Evolutionary conservation across 1,140 invertebrate species (phyloP), one percentile per base, ranked within the genome.

Genomic region (Pachypsylla venusta): DNA sequence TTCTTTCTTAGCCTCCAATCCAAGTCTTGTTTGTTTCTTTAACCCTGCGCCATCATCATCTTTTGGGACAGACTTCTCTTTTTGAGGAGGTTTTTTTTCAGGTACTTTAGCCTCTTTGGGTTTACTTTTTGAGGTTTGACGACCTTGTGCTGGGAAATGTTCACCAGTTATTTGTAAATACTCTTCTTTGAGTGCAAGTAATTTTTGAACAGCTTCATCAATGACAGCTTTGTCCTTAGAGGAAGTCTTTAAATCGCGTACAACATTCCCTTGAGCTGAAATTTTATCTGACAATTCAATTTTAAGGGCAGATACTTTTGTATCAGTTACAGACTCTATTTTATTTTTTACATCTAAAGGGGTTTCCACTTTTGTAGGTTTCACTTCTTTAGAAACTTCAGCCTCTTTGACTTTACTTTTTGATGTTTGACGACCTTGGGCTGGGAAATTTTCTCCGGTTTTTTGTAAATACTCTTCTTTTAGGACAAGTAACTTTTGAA

Each of bases 1-100:
- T 67, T 85, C 81, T 71, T 99, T 99, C 57, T 79, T 88, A 0
- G 83, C 89, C 72, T 98, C 95, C 25, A 99, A 70, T 24, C 96
- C 94, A 4, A 99, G 75, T 56, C 93, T 79, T 0, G 93, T 96
- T 69, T 91, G 81, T 66, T 94, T 94, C 72, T 94, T 95, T 0
- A 72, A 66, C 25, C 72, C 75, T 48, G 16, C 42, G 25, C 74
- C 71, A 0, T 69, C 62, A 58, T 67, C 67, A 59, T 69, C 67
- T 24, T 54, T 53, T 0, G 14, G 25, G 12, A 35, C 56, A 58
- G 28, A 13, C 24, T 22, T 42, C n/a, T 39, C 24, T 48, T 27
- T 20, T 53, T 48, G 20, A 39, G 16, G 20, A 40, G 28, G 14
- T 25, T 57, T 22, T 64, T 64, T 30, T 64, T 60, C 25, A 30